Percentiles rank a stretch among this genome's conserved stretches.
Conservation (phyloP, 1,140 invertebrate species). For the Drosophila kikkawai region DNA sequence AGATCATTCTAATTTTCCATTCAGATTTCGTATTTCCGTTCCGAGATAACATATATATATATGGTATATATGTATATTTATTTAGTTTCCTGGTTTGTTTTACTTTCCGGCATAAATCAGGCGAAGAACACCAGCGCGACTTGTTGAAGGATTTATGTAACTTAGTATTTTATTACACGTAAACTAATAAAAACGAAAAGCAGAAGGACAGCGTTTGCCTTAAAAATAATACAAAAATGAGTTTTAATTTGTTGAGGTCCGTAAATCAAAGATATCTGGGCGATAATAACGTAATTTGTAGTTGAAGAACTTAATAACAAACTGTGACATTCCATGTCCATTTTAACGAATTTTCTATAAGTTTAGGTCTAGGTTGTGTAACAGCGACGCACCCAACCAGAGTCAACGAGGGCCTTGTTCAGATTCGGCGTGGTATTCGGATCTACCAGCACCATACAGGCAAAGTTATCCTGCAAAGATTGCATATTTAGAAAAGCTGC, state of each 20-base stretch:
- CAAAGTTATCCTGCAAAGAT: slow-evolving; percentile 32
- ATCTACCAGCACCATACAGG: slow-evolving; percentile 62
- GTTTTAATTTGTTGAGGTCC: slow-evolving; percentile 27
- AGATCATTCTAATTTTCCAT: slow-evolving; percentile 60
- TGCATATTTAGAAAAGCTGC: neutral
- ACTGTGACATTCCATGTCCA: neutral
- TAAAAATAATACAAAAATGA: slow-evolving; percentile 65
- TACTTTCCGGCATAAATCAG: slow-evolving; percentile 67
- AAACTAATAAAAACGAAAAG: slow-evolving; percentile 82
- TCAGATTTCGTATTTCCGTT: slow-evolving; percentile 45
- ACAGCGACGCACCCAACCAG: slow-evolving; percentile 55
- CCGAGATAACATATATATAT: slow-evolving; percentile 40
- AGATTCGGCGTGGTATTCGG: slow-evolving; percentile 42
- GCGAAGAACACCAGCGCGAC: slow-evolving; percentile 50
- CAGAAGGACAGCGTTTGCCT: slow-evolving; percentile 85
- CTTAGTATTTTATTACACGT: slow-evolving; percentile 85
- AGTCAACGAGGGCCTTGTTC: slow-evolving; percentile 55
- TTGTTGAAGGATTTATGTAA: slow-evolving; percentile 81
- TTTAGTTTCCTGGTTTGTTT: slow-evolving; percentile 66
- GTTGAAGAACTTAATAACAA: neutral
- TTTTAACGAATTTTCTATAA: neutral
- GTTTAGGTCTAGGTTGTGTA: slow-evolving; percentile 11
- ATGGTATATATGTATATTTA: slow-evolving; percentile 23
- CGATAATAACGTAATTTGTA: neutral
- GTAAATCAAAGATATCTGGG: neutral